phyloP scores from a whole-genome alignment of 2,113 vertebrate species.

The Chinchilla lanigera region DNA sequence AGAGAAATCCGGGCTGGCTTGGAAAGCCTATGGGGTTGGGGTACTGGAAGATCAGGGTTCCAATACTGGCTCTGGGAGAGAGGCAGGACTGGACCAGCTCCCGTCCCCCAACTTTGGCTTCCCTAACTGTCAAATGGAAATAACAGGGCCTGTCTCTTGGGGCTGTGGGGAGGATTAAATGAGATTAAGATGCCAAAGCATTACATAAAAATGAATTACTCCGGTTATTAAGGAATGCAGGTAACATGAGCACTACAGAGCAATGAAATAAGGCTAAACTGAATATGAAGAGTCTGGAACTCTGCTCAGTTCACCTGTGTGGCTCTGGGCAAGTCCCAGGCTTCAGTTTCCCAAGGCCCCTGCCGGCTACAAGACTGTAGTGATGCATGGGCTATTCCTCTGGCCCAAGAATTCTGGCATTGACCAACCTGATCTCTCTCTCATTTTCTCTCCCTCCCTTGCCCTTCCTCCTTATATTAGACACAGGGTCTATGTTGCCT shows the following conservation, averaged over 20 bases:
- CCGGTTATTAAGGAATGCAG: background rate
- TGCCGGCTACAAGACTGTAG: background rate
- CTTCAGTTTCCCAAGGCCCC: background rate
- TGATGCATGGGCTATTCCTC: background rate
- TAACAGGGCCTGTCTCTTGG: background rate
- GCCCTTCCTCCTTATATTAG: background rate
- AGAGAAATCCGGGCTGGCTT: background rate
- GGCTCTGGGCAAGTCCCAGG: background rate
- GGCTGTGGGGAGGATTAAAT: background rate
- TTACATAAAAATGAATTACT: constrained; percentile 37
- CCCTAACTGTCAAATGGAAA: constrained; percentile 35
- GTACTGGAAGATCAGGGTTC: background rate
- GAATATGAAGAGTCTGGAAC: background rate
- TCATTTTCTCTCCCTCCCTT: too few relatives aligned
- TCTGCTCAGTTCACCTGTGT: background rate
- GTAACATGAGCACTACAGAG: background rate
- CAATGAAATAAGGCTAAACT: background rate
- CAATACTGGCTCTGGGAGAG: background rate
- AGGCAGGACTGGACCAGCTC: background rate
- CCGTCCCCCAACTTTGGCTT: background rate
- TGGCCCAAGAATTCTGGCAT: background rate
- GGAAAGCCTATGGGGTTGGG: background rate
- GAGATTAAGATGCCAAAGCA: constrained; percentile 4
- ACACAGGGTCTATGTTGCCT: background rate
- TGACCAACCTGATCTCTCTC: background rate